Conservation (phyloP, 2,888 invertebrate genomes). For the Helleia helle region DNA sequence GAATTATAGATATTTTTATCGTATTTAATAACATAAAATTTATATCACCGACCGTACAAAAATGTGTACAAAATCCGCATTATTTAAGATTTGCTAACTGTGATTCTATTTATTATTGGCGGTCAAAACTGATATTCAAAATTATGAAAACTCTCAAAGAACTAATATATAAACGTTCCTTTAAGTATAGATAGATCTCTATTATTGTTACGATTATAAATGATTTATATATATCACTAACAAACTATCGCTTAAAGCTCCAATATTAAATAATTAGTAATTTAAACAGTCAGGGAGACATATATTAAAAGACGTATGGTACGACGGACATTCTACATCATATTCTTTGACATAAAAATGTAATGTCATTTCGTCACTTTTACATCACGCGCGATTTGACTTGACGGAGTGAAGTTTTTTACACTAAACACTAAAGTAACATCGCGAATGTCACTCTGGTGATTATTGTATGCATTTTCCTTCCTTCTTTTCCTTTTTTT, state of each 20-base stretch:
- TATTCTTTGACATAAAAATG: background rate
- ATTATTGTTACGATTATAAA: conserved; percentile 55
- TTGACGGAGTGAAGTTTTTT: too few species aligned
- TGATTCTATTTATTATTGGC: conserved; percentile 69
- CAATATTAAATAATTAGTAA: background rate
- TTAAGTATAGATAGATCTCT: conserved; percentile 70
- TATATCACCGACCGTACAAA: background rate
- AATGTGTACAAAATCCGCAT: conserved; percentile 1
- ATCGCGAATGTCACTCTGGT: too few species aligned
- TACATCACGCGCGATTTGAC: too few species aligned
- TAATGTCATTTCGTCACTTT: too few species aligned
- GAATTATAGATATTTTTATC: conserved; percentile 42
- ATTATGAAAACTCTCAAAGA: conserved; percentile 41
- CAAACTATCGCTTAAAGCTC: conserved; percentile 6
- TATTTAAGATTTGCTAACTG: conserved; percentile 61
- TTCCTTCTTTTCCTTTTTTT: too few species aligned
- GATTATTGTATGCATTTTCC: too few species aligned
- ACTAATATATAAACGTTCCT: conserved; percentile 66
- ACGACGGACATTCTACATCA: background rate
- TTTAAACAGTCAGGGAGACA: conserved; percentile 2
- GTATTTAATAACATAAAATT: conserved; percentile 13
- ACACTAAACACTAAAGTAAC: too few species aligned
- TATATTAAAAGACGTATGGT: conserved; percentile 22
- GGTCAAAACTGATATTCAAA: conserved; percentile 20
- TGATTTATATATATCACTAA: conserved; percentile 10